Evolutionary conservation across 1,140 invertebrate species (phyloP), one percentile per base, ranked within the genome.

Genomic region (Diprion similis): DNA sequence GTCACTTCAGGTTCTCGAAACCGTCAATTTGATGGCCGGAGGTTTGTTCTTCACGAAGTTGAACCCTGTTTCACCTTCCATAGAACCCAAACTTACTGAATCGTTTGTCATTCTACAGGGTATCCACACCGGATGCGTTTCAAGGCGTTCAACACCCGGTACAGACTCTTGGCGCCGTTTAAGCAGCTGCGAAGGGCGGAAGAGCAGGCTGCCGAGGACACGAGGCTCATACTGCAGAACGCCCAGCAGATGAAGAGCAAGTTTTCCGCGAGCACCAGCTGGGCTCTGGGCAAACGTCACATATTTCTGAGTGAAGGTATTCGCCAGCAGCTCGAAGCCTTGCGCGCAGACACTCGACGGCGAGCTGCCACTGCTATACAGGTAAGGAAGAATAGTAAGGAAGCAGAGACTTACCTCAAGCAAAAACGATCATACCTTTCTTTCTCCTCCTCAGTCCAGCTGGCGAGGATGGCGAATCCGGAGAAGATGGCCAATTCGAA

Each of bases 111-210:
- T 77, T 72, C 67, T 59, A 47, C 82, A 90, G 92, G 96, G 10
- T 97, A 96, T 85, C 96, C 97, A 8, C 97, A 98, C 87, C 91
- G 97, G 76, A 97, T 98, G 95, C 90, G 96, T 45, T 98, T 97
- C 86, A 97, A 96, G 85, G 95, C 95, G n/a, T 98, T 98, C 87
- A 95, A 95, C 83, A 89, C 92, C 1, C 90, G 96, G 24, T 98
- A 98, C 85, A 90, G 94, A 74, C 89, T 96, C 76, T 88, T 98
- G 48, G 95, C 94, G 8, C 93, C 94, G 46, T 95, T 95, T 82
- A 91, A 92, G 67, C 90, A 93, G 75, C 82, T 96, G 13, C 89
- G 93, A 17, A 89, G 94, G 9, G 90, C 90, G n/a, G 95, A 96
- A 80, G 95, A 96, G 71, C 94, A 94, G 82, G 92, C 93, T 0